These are phyloP conservation scores for Terrapene triunguis DNA, from an alignment of 2,113 vertebrate species.

Conservation along the genomic window DNA sequence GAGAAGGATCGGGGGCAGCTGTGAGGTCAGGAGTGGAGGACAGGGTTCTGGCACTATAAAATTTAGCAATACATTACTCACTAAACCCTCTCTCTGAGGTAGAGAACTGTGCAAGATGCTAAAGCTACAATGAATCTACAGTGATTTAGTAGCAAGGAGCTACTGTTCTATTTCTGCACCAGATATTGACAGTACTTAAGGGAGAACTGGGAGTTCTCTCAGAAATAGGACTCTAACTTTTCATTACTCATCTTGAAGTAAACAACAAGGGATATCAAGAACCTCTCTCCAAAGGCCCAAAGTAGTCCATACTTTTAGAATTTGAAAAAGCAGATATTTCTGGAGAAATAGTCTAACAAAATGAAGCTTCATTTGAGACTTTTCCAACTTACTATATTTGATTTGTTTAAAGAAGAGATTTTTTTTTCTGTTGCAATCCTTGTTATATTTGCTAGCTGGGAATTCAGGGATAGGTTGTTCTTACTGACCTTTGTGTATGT, in stretches of 20 bases:
- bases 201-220: background rate
- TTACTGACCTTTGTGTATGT: background rate
- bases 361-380: background rate
- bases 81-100: background rate
- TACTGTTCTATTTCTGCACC: background rate
- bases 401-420: background rate
- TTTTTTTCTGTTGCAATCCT: background rate
- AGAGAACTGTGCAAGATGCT: rapidly evolving
- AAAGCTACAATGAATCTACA: background rate
- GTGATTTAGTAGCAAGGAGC: background rate
- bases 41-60: background rate
- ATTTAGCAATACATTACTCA: background rate
- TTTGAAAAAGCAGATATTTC: background rate
- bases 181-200: background rate
- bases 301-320: background rate
- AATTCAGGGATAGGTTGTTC: background rate
- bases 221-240: background rate
- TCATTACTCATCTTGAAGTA: background rate
- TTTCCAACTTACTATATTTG: background rate
- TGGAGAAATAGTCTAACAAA: background rate
- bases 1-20: background rate
- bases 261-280: background rate
- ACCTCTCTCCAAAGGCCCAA: background rate
- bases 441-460: background rate
- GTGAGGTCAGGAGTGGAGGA: background rate